phyloP scores from a whole-genome alignment of 2,888 invertebrate genomes.

The Leptothorax acervorum region DNA sequence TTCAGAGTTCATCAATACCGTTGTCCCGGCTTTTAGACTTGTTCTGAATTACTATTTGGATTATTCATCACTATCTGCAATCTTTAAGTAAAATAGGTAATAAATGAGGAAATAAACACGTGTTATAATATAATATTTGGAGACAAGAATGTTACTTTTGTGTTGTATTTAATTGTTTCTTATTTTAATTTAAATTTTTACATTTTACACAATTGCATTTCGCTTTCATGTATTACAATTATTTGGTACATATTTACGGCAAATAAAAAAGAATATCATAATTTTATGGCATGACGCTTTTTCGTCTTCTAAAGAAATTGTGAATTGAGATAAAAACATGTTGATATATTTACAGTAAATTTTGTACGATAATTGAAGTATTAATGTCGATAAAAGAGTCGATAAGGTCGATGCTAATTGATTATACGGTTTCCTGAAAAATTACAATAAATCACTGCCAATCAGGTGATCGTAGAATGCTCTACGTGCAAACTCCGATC shows the following conservation, averaged over 20 bases:
- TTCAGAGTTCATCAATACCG: neutral
- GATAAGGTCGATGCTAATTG: neutral
- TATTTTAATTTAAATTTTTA: constrained; percentile 11
- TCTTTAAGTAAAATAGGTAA: neutral
- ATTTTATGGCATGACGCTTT: neutral
- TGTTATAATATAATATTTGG: neutral
- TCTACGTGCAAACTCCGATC: neutral
- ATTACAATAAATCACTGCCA: constrained; percentile 13
- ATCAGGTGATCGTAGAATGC: constrained; percentile 24
- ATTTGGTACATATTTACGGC: neutral
- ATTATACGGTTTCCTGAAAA: constrained; percentile 4
- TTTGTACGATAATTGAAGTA: neutral
- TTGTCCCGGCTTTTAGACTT: neutral
- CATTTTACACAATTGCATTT: neutral
- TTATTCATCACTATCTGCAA: neutral
- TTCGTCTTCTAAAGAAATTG: neutral
- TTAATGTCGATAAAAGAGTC: neutral
- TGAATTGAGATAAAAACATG: neutral
- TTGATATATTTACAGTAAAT: neutral
- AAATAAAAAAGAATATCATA: neutral
- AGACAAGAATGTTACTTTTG: neutral
- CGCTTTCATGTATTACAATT: neutral
- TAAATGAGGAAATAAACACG: neutral
- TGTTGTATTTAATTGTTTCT: neutral
- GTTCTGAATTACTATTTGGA: neutral